Evolutionary conservation across 2,113 vertebrate genomes (phyloP), one percentile per base, ranked within the genome.

Genomic region (Channa maculata): DNA sequence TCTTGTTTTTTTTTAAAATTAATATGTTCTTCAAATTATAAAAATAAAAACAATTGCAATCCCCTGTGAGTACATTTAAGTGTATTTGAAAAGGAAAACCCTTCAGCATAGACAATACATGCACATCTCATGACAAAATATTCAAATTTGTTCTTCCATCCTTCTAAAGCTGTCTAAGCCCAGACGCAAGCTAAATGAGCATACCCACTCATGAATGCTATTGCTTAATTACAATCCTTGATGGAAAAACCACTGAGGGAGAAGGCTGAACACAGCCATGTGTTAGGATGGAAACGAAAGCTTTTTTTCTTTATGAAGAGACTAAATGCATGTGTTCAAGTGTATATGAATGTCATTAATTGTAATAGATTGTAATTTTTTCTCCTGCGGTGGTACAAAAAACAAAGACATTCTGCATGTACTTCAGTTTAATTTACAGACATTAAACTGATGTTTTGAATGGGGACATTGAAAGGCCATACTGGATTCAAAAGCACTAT

Each of bases 151-250:
- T 83, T 89, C 85, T 86, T 86, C 87, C 87, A 84, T 92, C 83
- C 79, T 55, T 77, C 54, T 87, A 81, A 91, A 90, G 88, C 86
- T 77, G 71, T 72, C 80, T 84, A 84, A 89, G 71, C 89, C 74
- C 70, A 86, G 81, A 76, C 73, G 34, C 66, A 70, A 57, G 75
- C 82, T 86, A 91, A 92, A 92, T 86, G 86, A 91, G 86, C 76
- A 85, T 84, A 78, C 76, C 86, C 79, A 88, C 89, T 90, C 90
- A 87, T 92, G 88, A 93, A 92, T 90, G 82, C 83, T 82, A 82
- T 71, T 85, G 85, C 76, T 91, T 91, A 92, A 93, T 93, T 93
- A 91, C 83, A 89, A 82, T 89, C 82, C 71, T 78, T 92, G 79
- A 90, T 92, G 88, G 84, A 82, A 90, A 91, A 88, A 77, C 69